Conservation (phyloP, 2,888 invertebrate species). For the Anorthoa munda region DNA sequence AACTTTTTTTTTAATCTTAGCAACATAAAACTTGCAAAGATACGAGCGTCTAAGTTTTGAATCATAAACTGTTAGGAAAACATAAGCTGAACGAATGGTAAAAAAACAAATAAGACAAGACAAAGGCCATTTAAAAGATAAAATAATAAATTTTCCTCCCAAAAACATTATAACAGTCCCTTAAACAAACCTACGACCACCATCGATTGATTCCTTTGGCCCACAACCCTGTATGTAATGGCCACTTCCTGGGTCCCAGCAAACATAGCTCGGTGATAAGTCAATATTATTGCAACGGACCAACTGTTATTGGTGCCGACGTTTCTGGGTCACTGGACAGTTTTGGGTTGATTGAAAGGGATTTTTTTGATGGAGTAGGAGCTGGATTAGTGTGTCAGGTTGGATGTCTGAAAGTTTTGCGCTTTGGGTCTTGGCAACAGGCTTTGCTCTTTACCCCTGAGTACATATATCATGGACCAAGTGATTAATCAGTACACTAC, state of each 20-base stretch:
- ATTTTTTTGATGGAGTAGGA: constrained; percentile 29
- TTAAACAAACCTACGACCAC: constrained; percentile 37
- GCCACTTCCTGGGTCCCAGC: constrained; percentile 56
- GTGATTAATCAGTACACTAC: too few species aligned
- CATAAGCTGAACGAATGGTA: not conserved
- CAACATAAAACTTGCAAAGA: too few species aligned
- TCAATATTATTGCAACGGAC: constrained; percentile 62
- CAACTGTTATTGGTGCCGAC: constrained; percentile 52
- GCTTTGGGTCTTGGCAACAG: not conserved
- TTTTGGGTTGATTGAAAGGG: constrained; percentile 22
- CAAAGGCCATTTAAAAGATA: not conserved
- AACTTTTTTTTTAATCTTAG: too few species aligned
- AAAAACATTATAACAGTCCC: constrained; percentile 25
- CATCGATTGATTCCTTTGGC: constrained; percentile 51
- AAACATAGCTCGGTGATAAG: constrained; percentile 67
- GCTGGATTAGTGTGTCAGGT: not conserved
- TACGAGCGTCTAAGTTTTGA: too few species aligned
- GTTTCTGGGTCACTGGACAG: constrained; percentile 46
- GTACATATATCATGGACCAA: not conserved
- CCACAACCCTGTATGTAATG: constrained; percentile 53
- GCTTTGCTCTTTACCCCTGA: not conserved
- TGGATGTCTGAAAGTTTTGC: not conserved
- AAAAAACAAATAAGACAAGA: not conserved
- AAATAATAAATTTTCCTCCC: not conserved
- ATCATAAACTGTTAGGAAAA: not conserved